phyloP scores from a whole-genome alignment of 2,113 vertebrate genomes.

The Bombycilla garrulus region DNA sequence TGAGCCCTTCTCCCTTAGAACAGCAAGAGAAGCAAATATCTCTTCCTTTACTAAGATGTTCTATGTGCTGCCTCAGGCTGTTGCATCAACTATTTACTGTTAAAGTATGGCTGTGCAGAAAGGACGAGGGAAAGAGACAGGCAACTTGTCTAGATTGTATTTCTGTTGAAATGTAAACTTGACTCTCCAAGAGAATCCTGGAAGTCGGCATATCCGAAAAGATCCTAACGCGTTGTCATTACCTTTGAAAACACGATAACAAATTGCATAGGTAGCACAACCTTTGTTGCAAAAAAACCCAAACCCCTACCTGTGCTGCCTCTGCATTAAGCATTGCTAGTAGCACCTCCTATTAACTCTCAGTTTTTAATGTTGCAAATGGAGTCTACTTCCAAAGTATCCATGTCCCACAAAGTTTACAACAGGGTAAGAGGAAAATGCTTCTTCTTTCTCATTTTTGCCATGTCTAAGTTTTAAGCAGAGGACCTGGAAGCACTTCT shows the following conservation, averaged over 20 bases:
- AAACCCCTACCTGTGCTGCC: not conserved
- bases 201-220: not conserved
- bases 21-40: not conserved
- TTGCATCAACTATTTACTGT: not conserved
- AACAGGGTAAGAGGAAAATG: not conserved
- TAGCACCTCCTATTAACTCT: not conserved
- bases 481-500: not conserved
- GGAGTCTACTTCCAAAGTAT: not conserved
- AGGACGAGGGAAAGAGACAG: not conserved
- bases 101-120: not conserved
- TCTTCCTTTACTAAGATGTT: not conserved
- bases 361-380: not conserved
- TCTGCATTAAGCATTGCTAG: not conserved
- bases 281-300: not conserved
- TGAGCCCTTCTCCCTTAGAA: not conserved
- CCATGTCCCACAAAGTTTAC: not conserved
- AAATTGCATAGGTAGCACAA: not conserved
- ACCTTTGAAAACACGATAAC: not conserved
- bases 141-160: not conserved
- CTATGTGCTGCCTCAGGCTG: not conserved
- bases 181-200: not conserved
- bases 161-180: not conserved
- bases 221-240: not conserved
- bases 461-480: not conserved
- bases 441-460: not conserved